These are phyloP conservation scores for Subanguina moxae DNA, from an alignment of 1,140 invertebrate genomes.

Conservation along the genomic window DNA sequence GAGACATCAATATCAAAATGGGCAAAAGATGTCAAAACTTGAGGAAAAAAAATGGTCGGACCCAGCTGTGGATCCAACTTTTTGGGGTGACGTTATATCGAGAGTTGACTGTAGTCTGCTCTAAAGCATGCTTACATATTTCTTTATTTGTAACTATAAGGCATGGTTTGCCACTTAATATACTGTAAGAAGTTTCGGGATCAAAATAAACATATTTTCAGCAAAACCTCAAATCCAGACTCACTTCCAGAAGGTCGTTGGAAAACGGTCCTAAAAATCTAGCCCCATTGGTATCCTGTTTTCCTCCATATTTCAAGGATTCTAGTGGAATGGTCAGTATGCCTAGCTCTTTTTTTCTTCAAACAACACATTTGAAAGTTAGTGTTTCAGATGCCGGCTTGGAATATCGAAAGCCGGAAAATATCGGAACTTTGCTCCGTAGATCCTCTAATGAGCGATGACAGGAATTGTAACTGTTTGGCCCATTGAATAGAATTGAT, in stretches of 20 bases:
- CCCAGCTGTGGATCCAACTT: too few species aligned
- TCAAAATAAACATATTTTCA: neutral
- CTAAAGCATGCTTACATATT: too few species aligned
- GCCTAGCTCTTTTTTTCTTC: neutral
- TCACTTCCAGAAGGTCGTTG: neutral
- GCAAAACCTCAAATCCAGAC: neutral
- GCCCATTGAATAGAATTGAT: neutral
- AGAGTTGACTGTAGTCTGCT: too few species aligned
- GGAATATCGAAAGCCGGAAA: constrained; percentile 17
- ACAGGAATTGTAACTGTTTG: constrained; percentile 10
- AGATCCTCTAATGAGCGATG: constrained; percentile 26
- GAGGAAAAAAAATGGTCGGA: too few species aligned
- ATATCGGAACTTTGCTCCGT: constrained; percentile 21
- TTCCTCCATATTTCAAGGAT: constrained; percentile 34
- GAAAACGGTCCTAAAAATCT: neutral
- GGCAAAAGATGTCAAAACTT: too few species aligned
- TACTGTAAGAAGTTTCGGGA: too few species aligned
- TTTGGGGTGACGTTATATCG: too few species aligned
- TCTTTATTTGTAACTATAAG: too few species aligned
- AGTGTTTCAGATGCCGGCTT: constrained; percentile 12
- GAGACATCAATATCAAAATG: too few species aligned
- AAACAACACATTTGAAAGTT: constrained; percentile 2
- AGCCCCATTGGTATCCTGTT: neutral
- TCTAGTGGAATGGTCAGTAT: constrained; percentile 28
- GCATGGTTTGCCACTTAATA: too few species aligned